phyloP scores from a whole-genome alignment of 2,888 invertebrate genomes.

The Latrodectus elegans region DNA sequence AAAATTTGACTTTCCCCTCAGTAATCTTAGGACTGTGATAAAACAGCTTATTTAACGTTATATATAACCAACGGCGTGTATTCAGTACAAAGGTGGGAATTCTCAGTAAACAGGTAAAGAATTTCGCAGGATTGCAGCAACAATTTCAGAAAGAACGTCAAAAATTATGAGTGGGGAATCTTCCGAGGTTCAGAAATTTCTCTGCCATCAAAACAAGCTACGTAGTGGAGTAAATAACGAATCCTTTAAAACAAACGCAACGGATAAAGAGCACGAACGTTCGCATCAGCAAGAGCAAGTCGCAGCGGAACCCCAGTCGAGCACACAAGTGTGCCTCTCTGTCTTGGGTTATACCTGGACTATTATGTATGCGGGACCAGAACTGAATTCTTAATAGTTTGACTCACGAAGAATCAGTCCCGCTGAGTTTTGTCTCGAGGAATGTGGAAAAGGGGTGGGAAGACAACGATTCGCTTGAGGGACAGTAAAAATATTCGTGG shows the following conservation, averaged over 20 bases:
- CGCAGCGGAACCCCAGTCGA: background rate
- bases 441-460: background rate
- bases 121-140: background rate
- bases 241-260: background rate
- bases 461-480: conserved; percentile 24
- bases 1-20: no score
- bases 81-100: no score
- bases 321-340: background rate
- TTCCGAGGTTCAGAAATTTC: background rate
- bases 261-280: background rate
- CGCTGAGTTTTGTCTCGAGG: conserved; percentile 40
- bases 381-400: conserved; percentile 53
- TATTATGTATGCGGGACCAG: conserved; percentile 52
- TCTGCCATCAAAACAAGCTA: background rate
- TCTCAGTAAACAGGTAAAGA: background rate
- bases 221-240: background rate
- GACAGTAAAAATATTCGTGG: conserved; percentile 60
- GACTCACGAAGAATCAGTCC: conserved; percentile 62
- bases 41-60: no score
- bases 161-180: background rate
- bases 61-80: no score
- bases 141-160: background rate
- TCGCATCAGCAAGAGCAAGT: background rate
- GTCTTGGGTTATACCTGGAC: background rate
- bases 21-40: no score